Conservation (phyloP, 1,140 invertebrate species). For the Neodiprion pinetum region DNA sequence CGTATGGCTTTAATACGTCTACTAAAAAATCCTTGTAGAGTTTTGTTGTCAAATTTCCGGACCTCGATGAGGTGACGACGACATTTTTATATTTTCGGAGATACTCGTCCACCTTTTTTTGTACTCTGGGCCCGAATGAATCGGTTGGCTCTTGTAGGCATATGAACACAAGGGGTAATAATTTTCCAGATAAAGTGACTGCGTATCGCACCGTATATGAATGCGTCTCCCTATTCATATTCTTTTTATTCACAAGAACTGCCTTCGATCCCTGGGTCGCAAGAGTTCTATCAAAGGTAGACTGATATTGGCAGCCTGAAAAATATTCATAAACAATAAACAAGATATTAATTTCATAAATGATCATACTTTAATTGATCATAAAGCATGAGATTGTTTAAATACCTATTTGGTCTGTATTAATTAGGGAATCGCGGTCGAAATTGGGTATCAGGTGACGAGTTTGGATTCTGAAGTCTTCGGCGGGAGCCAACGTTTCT, state of each 20-base stretch:
- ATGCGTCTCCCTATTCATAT: background rate
- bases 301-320: no score
- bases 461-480: constrained; percentile 23
- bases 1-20: constrained; percentile 25
- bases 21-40: constrained; percentile 26
- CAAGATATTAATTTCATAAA: no score
- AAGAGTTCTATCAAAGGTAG: no score
- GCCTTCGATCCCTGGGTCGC: no score
- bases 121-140: constrained; percentile 27
- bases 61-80: constrained; percentile 17
- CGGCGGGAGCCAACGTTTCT: constrained; percentile 24
- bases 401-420: constrained; percentile 28
- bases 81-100: constrained; percentile 22
- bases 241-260: no score
- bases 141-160: constrained; percentile 26
- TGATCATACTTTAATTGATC: background rate
- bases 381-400: constrained; percentile 12
- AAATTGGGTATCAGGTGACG: constrained; percentile 13
- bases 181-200: constrained; percentile 22
- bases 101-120: constrained; percentile 21
- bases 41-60: constrained; percentile 21
- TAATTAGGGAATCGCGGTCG: constrained; percentile 21
- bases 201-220: constrained; percentile 29
- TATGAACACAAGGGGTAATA: constrained; percentile 29
- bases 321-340: no score